Evolutionary conservation across 2,797 vertebrate species (phyloP).

Genomic region (Crenuchus spilurus): DNA sequence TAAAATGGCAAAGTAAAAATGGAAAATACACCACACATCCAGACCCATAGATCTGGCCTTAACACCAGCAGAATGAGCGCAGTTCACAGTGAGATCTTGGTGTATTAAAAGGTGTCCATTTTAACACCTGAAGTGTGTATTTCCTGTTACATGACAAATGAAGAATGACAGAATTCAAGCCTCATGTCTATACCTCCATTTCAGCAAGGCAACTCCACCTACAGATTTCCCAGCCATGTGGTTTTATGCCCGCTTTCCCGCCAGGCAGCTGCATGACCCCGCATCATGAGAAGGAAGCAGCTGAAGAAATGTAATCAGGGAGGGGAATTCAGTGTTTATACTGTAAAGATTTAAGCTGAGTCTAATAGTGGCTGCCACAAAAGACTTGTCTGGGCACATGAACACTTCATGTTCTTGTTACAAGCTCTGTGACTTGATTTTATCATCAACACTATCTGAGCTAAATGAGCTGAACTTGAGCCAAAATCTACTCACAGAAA

Average conservation of each 20-base stretch:
- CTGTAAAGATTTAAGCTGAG: neutral
- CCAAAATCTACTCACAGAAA: neutral
- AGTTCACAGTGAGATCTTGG: neutral
- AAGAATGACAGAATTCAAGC: neutral
- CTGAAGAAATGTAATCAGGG: slow-evolving; percentile 5
- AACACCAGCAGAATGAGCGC: neutral
- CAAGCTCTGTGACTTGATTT: neutral
- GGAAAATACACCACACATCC: too few species aligned
- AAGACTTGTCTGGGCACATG: neutral
- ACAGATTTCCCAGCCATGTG: neutral
- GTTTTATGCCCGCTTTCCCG: neutral
- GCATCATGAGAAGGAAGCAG: neutral
- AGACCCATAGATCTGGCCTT: too few species aligned
- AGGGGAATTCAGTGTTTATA: neutral
- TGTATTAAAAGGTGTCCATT: neutral
- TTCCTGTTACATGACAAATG: neutral
- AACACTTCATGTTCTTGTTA: neutral
- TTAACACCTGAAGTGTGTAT: slow-evolving; percentile 2
- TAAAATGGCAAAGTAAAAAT: too few species aligned
- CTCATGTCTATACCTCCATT: neutral
- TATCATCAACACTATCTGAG: neutral
- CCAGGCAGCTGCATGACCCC: slow-evolving; percentile 1
- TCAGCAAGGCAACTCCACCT: neutral
- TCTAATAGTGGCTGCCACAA: neutral
- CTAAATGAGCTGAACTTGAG: slow-evolving; percentile 14